Conservation (phyloP, 2,113 vertebrate genomes). For the Gracilinanus agilis region DNA sequence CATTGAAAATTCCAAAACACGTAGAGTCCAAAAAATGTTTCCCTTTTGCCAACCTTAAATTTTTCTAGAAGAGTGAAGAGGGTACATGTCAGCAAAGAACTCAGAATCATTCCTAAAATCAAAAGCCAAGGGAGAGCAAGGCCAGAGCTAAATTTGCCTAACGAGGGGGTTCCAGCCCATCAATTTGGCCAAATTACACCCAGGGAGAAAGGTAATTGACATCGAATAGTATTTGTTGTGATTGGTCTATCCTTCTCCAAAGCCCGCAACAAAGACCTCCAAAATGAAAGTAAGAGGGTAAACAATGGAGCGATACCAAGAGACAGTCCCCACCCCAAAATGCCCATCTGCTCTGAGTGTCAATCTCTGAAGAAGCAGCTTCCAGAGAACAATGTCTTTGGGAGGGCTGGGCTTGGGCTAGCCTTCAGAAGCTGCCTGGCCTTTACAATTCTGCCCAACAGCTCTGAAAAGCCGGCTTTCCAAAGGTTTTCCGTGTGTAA, state of each 20-base stretch:
- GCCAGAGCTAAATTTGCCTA: slow-evolving; percentile 70
- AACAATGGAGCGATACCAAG: slow-evolving; percentile 82
- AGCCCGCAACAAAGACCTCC: slow-evolving; percentile 75
- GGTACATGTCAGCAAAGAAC: slow-evolving; percentile 28
- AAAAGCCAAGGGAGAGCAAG: slow-evolving; percentile 20
- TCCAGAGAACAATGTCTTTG: neutral
- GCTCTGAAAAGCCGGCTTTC: slow-evolving; percentile 28
- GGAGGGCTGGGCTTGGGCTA: neutral
- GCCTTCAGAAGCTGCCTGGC: slow-evolving; percentile 5
- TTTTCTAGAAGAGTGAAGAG: slow-evolving; percentile 45
- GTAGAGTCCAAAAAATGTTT: slow-evolving; percentile 5
- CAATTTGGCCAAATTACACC: slow-evolving; percentile 76
- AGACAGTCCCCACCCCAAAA: slow-evolving; percentile 78
- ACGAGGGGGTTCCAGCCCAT: slow-evolving; percentile 69
- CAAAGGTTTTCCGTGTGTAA: neutral
- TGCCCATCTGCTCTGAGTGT: slow-evolving; percentile 74
- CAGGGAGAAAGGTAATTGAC: slow-evolving; percentile 75
- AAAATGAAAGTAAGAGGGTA: slow-evolving; percentile 68
- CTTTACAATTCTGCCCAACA: neutral
- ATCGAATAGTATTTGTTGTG: slow-evolving; percentile 70
- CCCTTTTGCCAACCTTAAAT: slow-evolving; percentile 52
- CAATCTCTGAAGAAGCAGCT: slow-evolving; percentile 62
- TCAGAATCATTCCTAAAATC: slow-evolving; percentile 44
- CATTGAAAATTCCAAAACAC: slow-evolving; percentile 5
- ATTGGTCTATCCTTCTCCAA: slow-evolving; percentile 72